Conservation (phyloP, 2,888 invertebrate genomes). For the Serrognathus titanus region DNA sequence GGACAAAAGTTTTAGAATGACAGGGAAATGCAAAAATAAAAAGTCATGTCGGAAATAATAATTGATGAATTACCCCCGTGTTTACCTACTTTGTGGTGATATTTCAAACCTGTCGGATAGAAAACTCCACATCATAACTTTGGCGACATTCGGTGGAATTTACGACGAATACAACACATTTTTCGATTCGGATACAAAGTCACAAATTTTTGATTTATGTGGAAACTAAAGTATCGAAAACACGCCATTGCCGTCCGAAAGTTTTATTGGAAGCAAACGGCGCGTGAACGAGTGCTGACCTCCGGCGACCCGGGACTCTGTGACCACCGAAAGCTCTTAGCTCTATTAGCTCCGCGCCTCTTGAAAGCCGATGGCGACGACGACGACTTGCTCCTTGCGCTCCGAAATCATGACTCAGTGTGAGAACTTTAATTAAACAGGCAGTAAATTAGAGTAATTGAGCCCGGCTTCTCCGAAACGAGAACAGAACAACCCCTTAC, state of each 20-base stretch:
- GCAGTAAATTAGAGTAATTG: slow-evolving; percentile 21
- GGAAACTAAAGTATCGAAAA: background rate
- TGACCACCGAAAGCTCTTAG: slow-evolving; percentile 20
- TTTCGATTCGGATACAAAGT: no score
- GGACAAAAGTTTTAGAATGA: no score
- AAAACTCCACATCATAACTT: no score
- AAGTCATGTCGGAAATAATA: no score
- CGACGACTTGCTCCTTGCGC: slow-evolving; percentile 10
- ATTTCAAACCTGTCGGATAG: no score
- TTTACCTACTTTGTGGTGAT: no score
- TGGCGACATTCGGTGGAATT: no score
- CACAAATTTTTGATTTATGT: background rate
- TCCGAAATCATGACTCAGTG: slow-evolving; percentile 17
- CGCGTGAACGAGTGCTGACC: slow-evolving; percentile 15
- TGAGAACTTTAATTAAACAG: slow-evolving; percentile 21
- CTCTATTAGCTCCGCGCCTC: slow-evolving; percentile 13
- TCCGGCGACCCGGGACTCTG: slow-evolving; percentile 13
- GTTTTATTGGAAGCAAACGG: slow-evolving; percentile 2
- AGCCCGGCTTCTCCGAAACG: slow-evolving; percentile 13
- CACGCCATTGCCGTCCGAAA: background rate
- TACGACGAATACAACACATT: no score
- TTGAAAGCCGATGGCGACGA: slow-evolving; percentile 3
- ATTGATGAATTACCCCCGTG: no score
- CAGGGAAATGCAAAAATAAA: no score
- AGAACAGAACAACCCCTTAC: background rate